Base-by-base conservation (phyloP, 2,113 vertebrate species). In the Brachyhypopomus occidentalis region DNA sequence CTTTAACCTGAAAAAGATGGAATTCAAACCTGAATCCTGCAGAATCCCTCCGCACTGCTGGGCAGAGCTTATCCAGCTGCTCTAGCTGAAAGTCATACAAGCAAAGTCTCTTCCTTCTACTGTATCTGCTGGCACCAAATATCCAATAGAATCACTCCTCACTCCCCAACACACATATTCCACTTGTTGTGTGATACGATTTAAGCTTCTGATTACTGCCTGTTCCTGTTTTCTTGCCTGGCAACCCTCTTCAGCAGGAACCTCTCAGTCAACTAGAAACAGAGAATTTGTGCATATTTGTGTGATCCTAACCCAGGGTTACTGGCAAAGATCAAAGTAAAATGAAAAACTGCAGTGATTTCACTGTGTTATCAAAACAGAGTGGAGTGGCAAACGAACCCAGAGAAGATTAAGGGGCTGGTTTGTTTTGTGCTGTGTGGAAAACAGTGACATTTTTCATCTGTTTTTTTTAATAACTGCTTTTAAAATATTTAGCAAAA, bases 401-500 rank as follows among this genome's bases (percentile, higher is more conserved):
- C 72, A 82, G 14, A 62, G 25, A 52, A 59, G 23, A 77, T 71
- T 75, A 75, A n/a, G 34, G 48, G 78, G 72, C 41, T 25, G 55
- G 59, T 64, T 66, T 71, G 52, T 64, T 78, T 83, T 72, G 70
- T 22, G 20, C 45, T 14, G 6, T 30, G 34, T 52, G 66, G 75
- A 77, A 60, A 77, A 83, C 41, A 20, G 23, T 76, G 55, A 30
- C 72, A 41, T 81, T 83, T 75, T 22, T 67, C 74, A 19, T 77
- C 73, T 62, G 36, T 36, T 52, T 67, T 25, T 72, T 82, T 76
- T 41, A 77, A 62, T 72, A 38, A 5, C 41, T 34, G 72, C 56
- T 78, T 48, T 71, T 60, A 58, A 83, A 81, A 86, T 74, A 74
- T 81, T 77, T 83, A 74, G 69, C 34, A 78, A 78, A 77, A 78